Conservation (phyloP, 1,140 invertebrate species). For the Nephila pilipes region DNA sequence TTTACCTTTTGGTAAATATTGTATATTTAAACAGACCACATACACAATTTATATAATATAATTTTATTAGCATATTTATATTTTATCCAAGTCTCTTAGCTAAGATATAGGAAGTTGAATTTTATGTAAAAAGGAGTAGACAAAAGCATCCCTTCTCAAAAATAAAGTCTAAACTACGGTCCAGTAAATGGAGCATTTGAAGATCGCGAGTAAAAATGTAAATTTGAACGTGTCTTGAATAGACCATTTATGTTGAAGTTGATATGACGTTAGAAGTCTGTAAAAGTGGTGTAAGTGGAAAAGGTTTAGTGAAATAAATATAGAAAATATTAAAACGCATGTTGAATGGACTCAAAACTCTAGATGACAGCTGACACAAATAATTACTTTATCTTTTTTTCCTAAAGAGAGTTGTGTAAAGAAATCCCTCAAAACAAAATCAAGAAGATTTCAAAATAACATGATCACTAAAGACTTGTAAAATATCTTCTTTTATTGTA, state of each 20-base stretch:
- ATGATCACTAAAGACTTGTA: not conserved
- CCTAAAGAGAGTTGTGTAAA: not conserved
- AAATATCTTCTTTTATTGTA: not conserved
- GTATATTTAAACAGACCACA: not conserved
- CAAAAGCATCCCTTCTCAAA: not conserved
- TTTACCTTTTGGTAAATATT: not conserved
- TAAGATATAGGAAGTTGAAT: conserved; percentile 40
- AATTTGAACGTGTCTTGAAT: conserved; percentile 63
- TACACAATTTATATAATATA: not conserved
- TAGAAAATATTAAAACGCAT: conserved; percentile 1
- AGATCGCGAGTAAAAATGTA: conserved; percentile 63
- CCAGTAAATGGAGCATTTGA: conserved; percentile 61
- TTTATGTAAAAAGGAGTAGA: conserved; percentile 3
- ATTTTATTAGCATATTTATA: conserved; percentile 48
- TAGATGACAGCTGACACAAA: conserved; percentile 12
- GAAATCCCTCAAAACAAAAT: not conserved
- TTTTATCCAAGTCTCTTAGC: not conserved
- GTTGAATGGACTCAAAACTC: conserved; percentile 16
- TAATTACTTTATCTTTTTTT: conserved; percentile 25
- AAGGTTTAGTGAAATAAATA: not conserved
- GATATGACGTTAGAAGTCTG: not conserved
- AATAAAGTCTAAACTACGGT: conserved; percentile 47
- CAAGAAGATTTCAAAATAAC: not conserved
- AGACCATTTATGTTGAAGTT: not conserved
- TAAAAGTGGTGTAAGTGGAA: not conserved